Evolutionary conservation across 2,888 invertebrate genomes (phyloP).

Genomic region (Mellilla xanthometata): DNA sequence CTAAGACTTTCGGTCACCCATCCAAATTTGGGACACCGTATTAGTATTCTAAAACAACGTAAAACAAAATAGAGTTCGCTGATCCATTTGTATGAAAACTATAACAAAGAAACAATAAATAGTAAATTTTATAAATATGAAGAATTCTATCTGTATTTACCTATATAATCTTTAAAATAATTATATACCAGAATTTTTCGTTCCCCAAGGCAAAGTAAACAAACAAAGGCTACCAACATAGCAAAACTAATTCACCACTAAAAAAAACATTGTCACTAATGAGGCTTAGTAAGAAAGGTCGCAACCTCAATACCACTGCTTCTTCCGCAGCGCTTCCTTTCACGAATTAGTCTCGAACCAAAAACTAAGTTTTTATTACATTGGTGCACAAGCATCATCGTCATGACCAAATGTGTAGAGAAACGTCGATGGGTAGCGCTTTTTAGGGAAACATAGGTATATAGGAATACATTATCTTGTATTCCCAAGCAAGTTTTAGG

Average conservation of each 20-base stretch:
- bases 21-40: neutral
- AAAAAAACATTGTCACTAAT: conserved; percentile 7
- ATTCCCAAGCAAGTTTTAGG: no score
- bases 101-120: no score
- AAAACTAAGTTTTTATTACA: conserved; percentile 11
- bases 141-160: no score
- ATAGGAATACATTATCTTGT: no score
- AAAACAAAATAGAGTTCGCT: neutral
- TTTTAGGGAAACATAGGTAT: no score
- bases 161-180: no score
- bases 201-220: neutral
- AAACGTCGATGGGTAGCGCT: conserved; percentile 4
- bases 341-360: conserved; percentile 13
- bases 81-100: no score
- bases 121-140: no score
- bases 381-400: conserved; percentile 1
- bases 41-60: neutral
- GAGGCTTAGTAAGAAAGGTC: conserved; percentile 32
- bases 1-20: no score
- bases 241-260: neutral
- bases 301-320: conserved; percentile 30
- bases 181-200: neutral
- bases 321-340: conserved; percentile 29
- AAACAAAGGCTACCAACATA: neutral
- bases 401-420: neutral